phyloP scores from a whole-genome alignment of 2,888 invertebrate genomes.

The Aphidoletes aphidimyza region DNA sequence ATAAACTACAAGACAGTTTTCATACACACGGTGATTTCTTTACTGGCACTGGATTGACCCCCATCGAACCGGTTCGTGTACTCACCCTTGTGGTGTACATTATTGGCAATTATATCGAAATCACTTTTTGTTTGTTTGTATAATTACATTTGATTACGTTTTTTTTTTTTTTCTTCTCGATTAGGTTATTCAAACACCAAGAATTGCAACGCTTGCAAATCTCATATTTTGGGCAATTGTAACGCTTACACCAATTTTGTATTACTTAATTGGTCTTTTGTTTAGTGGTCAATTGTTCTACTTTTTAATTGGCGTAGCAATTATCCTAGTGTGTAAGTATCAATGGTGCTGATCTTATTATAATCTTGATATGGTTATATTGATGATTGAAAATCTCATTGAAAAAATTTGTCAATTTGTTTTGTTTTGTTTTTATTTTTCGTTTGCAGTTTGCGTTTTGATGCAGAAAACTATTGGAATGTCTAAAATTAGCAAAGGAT shows the following conservation, averaged over 20 bases:
- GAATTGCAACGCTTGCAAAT: slow-evolving; percentile 77
- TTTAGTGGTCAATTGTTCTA: slow-evolving; percentile 79
- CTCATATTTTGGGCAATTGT: slow-evolving; percentile 76
- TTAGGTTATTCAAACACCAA: slow-evolving; percentile 67
- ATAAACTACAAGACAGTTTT: slow-evolving; percentile 68
- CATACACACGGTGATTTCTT: slow-evolving; percentile 77
- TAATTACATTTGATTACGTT: neutral
- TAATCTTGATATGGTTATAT: neutral
- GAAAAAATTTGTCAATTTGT: neutral
- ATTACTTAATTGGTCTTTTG: slow-evolving; percentile 74
- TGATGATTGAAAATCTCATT: no score
- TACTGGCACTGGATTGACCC: slow-evolving; percentile 76
- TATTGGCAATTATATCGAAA: no score
- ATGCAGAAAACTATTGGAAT: slow-evolving; percentile 84
- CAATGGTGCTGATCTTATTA: neutral
- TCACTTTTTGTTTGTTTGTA: neutral
- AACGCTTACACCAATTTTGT: slow-evolving; percentile 77
- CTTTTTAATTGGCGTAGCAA: slow-evolving; percentile 75
- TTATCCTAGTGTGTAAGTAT: slow-evolving; percentile 82
- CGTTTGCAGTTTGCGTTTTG: slow-evolving; percentile 78
- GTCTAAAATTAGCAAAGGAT: slow-evolving; percentile 86
- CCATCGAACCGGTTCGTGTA: slow-evolving; percentile 69
- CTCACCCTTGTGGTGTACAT: no score
- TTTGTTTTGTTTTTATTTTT: slow-evolving; percentile 56
- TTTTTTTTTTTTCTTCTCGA: neutral